A percentile compares a stretch with the other conserved stretches of the same genome.
These are phyloP conservation scores for Apeltes quadracus DNA, from an alignment of 2,113 vertebrate species.

Conservation along the genomic window DNA sequence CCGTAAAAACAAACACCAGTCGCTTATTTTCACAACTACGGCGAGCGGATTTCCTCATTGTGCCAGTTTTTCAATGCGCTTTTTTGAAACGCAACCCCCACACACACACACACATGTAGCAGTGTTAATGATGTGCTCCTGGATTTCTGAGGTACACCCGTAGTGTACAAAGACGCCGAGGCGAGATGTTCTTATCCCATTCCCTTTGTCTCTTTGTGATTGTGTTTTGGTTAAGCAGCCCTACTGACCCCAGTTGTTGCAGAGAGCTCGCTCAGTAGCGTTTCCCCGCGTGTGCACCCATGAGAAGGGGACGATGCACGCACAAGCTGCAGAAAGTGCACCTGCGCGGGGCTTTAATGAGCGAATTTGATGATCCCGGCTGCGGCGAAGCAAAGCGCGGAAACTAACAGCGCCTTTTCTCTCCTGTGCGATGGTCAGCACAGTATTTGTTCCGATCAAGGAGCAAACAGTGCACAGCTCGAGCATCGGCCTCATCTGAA, in stretches of 20 bases:
- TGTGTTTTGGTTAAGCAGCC: conserved; percentile 1
- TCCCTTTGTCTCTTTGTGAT: not conserved
- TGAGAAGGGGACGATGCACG: no score
- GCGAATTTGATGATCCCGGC: conserved; percentile 4
- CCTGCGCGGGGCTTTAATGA: not conserved
- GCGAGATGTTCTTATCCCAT: not conserved
- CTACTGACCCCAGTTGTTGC: conserved; percentile 17
- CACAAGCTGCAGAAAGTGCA: conserved; percentile 2
- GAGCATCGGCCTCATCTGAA: conserved; percentile 64
- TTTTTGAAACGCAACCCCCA: not conserved
- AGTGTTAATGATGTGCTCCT: not conserved
- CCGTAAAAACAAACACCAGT: not conserved
- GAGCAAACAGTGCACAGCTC: conserved; percentile 16
- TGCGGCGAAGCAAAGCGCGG: not conserved
- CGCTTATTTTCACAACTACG: not conserved
- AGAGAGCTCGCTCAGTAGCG: no score
- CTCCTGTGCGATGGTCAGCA: conserved; percentile 19
- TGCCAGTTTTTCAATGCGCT: not conserved
- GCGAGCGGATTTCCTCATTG: not conserved
- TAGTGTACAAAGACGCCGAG: not conserved
- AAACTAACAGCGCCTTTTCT: conserved; percentile 16
- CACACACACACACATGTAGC: no score
- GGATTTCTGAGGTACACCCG: not conserved
- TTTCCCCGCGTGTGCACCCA: no score
- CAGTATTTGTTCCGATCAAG: conserved; percentile 24